Evolutionary conservation across 2,888 invertebrate genomes (phyloP), one percentile per base, ranked within the genome.

Genomic region (Psylliodes chrysocephalus): DNA sequence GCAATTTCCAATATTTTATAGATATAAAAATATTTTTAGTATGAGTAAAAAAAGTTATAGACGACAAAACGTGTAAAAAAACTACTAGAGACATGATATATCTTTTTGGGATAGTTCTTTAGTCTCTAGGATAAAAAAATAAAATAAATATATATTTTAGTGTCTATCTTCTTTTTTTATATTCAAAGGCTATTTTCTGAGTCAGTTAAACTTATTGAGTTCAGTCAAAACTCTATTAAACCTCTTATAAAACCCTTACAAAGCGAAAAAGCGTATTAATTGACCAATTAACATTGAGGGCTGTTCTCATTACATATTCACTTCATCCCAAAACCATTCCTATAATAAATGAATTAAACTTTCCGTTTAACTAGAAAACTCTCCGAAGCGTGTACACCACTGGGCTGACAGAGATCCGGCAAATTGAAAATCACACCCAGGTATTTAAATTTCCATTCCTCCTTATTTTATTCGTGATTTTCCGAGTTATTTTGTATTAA

Each of bases 401-500:
- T 59, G 49, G n/a, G 59, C 25, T 8, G 18, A 17, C 18, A 7
- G 18, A 18, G 7, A 42, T 12, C 18, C 28, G 46, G 33, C 49
- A 62, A 66, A 66, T 60, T 63, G 60, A 56, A 70, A 69, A 70
- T 69, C 69, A 71, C 66, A 65, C 59, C 66, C 61, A 63, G 66
- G 69, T 71, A 67, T 70, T 74, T 70, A 71, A 73, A 74, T 72
- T 74, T 70, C 68, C 69, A 71, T 71, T 70, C 60, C 65, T 49
- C 63, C 65, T 62, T 60, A 71, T 69, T 71, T 64, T 62, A 66
- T 65, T 64, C 63, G 51, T 57, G 67, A 65, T 71, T 70, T 66
- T 66, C 63, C 59, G 60, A 64, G 60, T 69, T 60, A 68, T 63
- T 69, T 70, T 68, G 71, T 70, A 73, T 75, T 72, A 74, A 75